Evolutionary conservation across 2,888 invertebrate species (phyloP).

Genomic region (Papilio demoleus): DNA sequence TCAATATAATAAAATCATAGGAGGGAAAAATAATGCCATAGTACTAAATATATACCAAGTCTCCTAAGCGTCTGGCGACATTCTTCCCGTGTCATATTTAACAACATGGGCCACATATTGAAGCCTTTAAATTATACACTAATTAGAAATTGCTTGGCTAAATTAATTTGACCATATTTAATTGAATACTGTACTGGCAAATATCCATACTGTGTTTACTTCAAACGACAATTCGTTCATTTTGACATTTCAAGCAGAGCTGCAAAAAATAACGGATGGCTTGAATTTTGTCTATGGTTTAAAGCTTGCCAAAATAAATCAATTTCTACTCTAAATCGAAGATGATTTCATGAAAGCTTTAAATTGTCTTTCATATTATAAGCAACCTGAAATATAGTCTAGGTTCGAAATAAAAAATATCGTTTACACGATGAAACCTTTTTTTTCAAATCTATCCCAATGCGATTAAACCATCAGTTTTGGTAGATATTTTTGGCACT

Average conservation of each 20-base stretch:
- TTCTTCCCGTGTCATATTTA: constrained; percentile 94
- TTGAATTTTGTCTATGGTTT: constrained; percentile 68
- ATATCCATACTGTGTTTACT: constrained; percentile 85
- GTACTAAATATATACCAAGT: constrained; percentile 88
- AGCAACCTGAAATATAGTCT: no score
- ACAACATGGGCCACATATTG: constrained; percentile 86
- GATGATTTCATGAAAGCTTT: not conserved
- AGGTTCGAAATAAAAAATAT: not conserved
- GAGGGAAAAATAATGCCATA: constrained; percentile 82
- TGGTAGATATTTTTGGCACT: not conserved
- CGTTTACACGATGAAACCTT: not conserved
- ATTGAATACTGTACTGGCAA: constrained; percentile 79
- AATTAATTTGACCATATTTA: constrained; percentile 77
- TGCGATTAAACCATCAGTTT: not conserved
- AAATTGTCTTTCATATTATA: not conserved
- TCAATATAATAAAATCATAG: constrained; percentile 72
- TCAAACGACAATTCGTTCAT: constrained; percentile 83
- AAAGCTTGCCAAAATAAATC: constrained; percentile 50
- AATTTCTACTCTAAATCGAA: not conserved
- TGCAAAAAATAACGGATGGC: constrained; percentile 59
- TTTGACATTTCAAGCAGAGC: constrained; percentile 75
- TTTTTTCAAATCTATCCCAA: not conserved
- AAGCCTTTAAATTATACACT: constrained; percentile 62
- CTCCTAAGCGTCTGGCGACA: constrained; percentile 93
- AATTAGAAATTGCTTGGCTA: constrained; percentile 64